Evolutionary conservation across 2,888 invertebrate species (phyloP).

Genomic region (Panorpa germanica): DNA sequence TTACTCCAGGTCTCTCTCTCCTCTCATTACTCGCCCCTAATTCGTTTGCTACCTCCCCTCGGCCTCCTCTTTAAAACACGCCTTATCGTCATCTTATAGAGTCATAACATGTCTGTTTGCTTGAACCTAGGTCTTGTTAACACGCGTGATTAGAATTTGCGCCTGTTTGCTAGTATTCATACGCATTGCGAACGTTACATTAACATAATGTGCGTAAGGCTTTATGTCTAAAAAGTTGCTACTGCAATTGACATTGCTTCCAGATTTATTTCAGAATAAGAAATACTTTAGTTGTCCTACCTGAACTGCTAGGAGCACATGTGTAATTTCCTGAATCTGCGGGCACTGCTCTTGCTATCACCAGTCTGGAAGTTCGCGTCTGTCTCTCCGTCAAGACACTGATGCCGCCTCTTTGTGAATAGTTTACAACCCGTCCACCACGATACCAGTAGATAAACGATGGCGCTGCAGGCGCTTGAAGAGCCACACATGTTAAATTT

Average conservation of each 20-base stretch:
- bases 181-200: too few species aligned
- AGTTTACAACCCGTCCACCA: conserved; percentile 63
- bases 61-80: too few species aligned
- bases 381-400: conserved; percentile 75
- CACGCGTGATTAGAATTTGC: too few species aligned
- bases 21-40: too few species aligned
- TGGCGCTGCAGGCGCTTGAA: conserved; percentile 35
- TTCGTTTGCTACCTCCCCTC: too few species aligned
- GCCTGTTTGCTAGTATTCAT: too few species aligned
- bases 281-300: conserved; percentile 19
- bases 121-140: too few species aligned
- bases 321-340: conserved; percentile 81
- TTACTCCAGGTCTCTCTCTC: too few species aligned
- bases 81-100: too few species aligned
- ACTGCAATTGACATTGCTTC: neutral
- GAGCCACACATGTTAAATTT: conserved; percentile 27
- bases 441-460: conserved; percentile 75
- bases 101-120: too few species aligned
- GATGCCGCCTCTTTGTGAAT: conserved; percentile 70
- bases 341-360: conserved; percentile 69
- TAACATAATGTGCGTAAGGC: too few species aligned
- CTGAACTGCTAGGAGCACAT: conserved; percentile 69
- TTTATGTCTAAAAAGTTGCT: too few species aligned
- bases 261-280: neutral
- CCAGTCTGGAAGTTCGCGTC: conserved; percentile 64